phyloP scores from a whole-genome alignment of 2,888 invertebrate genomes.

The Chalcosyrphus nemorum region DNA sequence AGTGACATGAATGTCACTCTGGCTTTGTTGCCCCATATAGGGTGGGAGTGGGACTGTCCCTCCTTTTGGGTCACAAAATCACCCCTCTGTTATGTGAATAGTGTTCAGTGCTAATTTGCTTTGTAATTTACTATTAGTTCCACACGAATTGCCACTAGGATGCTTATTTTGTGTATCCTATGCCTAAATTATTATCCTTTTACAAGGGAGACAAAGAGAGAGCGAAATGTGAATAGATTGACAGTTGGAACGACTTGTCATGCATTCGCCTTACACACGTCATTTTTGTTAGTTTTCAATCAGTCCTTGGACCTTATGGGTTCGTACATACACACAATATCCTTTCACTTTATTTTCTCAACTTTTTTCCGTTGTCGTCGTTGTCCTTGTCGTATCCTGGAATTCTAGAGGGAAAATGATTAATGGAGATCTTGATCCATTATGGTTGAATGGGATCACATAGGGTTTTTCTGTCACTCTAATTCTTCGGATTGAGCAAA shows the following conservation, averaged over 20 bases:
- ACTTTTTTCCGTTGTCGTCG: no score
- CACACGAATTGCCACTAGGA: constrained; percentile 6
- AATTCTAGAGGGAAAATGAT: constrained; percentile 37
- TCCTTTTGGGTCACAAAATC: not conserved
- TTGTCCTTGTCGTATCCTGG: not conserved
- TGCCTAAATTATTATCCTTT: constrained; percentile 15
- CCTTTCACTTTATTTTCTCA: constrained; percentile 1
- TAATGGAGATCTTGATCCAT: constrained; percentile 41
- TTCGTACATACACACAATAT: not conserved
- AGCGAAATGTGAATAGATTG: constrained; percentile 12
- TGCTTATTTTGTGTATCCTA: constrained; percentile 1
- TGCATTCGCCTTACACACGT: not conserved
- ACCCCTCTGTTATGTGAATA: not conserved
- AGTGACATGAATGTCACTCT: not conserved
- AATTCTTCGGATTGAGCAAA: not conserved
- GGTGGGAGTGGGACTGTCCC: not conserved
- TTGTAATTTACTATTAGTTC: constrained; percentile 19
- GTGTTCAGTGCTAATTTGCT: not conserved
- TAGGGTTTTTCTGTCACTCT: constrained; percentile 39
- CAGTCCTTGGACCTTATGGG: not conserved
- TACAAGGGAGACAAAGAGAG: not conserved
- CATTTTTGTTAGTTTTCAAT: constrained; percentile 37
- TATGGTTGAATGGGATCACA: constrained; percentile 38
- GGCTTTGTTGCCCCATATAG: not conserved
- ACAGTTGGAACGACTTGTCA: constrained; percentile 10